Percentiles rank a stretch among this genome's conserved stretches.
Conservation (phyloP, 1,140 invertebrate genomes). For the Nomia melanderi region DNA sequence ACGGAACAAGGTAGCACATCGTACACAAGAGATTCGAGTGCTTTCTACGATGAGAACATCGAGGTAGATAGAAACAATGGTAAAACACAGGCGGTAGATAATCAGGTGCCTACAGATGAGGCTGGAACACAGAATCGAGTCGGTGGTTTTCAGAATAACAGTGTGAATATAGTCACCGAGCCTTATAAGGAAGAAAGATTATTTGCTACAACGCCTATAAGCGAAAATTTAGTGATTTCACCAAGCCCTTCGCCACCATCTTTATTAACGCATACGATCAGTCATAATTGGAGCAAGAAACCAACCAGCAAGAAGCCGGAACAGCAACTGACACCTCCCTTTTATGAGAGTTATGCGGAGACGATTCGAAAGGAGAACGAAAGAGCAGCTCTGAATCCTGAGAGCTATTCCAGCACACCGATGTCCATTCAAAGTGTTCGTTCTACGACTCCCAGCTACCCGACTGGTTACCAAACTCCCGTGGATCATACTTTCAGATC, state of each 20-base stretch:
- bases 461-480: slow-evolving; percentile 39
- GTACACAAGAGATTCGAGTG: slow-evolving; percentile 64
- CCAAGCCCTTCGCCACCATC: slow-evolving; percentile 68
- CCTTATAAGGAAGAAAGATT: slow-evolving; percentile 77
- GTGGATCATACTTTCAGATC: slow-evolving; percentile 69
- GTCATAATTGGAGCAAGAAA: slow-evolving; percentile 29
- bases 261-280: slow-evolving; percentile 1
- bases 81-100: not conserved
- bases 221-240: slow-evolving; percentile 77
- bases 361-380: slow-evolving; percentile 20
- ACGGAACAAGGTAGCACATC: slow-evolving; percentile 72
- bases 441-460: slow-evolving; percentile 26
- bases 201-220: slow-evolving; percentile 71
- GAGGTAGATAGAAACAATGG: not conserved
- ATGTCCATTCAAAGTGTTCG: slow-evolving; percentile 24
- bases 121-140: slow-evolving; percentile 70
- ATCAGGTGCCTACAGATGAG: slow-evolving; percentile 15
- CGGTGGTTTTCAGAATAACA: slow-evolving; percentile 82
- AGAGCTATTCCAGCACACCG: slow-evolving; percentile 29
- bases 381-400: not conserved
- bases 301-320: slow-evolving; percentile 51
- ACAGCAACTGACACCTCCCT: slow-evolving; percentile 69
- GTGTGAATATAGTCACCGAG: slow-evolving; percentile 57
- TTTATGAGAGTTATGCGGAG: slow-evolving; percentile 17
- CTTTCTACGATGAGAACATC: not conserved